These are phyloP conservation scores for Ranitomeya variabilis DNA, from an alignment of 2,113 vertebrate genomes.

Conservation along the genomic window DNA sequence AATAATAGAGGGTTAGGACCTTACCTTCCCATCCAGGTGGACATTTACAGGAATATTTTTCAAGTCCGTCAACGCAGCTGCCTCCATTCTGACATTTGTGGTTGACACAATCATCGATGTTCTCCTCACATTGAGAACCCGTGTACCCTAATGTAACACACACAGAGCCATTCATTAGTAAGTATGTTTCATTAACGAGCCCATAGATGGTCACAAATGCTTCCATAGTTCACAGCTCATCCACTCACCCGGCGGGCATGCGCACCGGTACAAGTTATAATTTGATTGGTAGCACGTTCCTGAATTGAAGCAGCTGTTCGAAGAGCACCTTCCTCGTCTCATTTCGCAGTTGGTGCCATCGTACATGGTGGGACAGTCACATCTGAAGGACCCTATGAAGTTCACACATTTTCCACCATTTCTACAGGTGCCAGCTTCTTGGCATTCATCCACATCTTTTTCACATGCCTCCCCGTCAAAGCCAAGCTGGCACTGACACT, in stretches of 20 bases:
- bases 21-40: constrained; percentile 67
- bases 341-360: constrained; percentile 61
- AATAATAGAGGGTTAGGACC: not conserved
- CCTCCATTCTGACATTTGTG: constrained; percentile 67
- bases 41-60: constrained; percentile 66
- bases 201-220: not conserved
- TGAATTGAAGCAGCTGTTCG: constrained; percentile 58
- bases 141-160: constrained; percentile 64
- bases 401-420: constrained; percentile 64
- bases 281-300: constrained; percentile 63
- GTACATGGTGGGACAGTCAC: constrained; percentile 61
- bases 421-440: constrained; percentile 60
- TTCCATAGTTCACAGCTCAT: too few species aligned
- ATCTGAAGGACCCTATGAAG: constrained; percentile 66
- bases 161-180: not conserved
- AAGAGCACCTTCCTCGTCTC: constrained; percentile 59
- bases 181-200: not conserved
- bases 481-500: constrained; percentile 65
- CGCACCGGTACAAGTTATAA: constrained; percentile 61
- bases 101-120: constrained; percentile 64
- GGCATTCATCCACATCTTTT: constrained; percentile 67
- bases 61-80: constrained; percentile 65
- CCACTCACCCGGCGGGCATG: constrained; percentile 64
- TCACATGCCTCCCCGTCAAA: constrained; percentile 67
- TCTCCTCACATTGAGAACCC: constrained; percentile 66